Evolutionary conservation across 2,113 vertebrate species (phyloP), one percentile per base, ranked within the genome.

Genomic region (Rhinopithecus roxellana): DNA sequence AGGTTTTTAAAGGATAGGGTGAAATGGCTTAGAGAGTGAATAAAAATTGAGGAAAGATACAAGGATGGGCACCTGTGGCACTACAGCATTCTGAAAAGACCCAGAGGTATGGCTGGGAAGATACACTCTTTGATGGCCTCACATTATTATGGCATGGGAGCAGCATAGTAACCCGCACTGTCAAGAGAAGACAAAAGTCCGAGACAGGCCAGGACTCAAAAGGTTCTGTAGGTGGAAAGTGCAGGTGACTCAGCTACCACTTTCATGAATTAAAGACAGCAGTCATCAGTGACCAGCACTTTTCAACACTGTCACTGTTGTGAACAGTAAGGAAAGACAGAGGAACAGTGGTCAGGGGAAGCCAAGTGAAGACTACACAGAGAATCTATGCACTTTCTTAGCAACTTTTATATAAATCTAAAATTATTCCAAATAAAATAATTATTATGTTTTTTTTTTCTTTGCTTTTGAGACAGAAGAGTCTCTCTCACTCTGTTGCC

Each of bases 101-200:
- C 48, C 30, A 22, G 27, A 13, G n/a, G 13, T 55, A 25, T n/a
- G 12, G 16, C 45, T 45, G 13, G n/a, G 38, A 8, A 55, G 64
- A 64, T 14, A 8, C 8, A 27, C 25, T 10, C 20, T 64, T 55
- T 12, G 20, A 43, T 93, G 70, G 2, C 9, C 38, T 83, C 78
- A 38, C 38, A 2, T 10, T 10, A 17, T 57, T n/a, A 38, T 13
- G 4, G 4, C 3, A 5, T 38, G 4, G 38, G 14, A 30, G 3
- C 23, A n/a, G 27, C 14, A 10, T 50, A 48, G n/a, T 13, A 85
- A 38, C 50, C 12, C 40, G 2, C 1, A 9, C 22, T 32, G 22
- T 74, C 16, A 11, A 10, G 40, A 72, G 88, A 52, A 72, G 64
- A 72, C 64, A 45, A 52, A 85, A 38, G 3, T 82, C n/a, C 14